Percentiles rank a stretch among this genome's conserved stretches.
Conservation (phyloP, 1,140 invertebrate species). For the Rhyzopertha dominica region DNA sequence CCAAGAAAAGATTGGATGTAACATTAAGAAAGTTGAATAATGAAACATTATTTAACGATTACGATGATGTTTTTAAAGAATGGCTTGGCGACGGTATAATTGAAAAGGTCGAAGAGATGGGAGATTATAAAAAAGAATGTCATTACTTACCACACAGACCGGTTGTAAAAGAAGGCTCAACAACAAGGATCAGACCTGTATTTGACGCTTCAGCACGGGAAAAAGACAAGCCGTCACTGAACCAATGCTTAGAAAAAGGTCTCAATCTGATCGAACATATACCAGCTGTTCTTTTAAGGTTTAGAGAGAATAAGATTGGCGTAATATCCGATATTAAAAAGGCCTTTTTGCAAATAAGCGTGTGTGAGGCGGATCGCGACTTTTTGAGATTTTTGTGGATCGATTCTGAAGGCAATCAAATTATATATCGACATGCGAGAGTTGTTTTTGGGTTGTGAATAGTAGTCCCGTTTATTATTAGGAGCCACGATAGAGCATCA, state of each 20-base stretch:
- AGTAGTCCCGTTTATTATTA: conserved; percentile 41
- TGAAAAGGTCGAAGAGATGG: conserved; percentile 8
- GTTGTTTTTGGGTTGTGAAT: conserved; percentile 37
- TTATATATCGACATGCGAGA: conserved; percentile 23
- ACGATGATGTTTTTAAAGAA: conserved; percentile 20
- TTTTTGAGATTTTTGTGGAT: conserved; percentile 39
- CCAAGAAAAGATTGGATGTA: conserved; percentile 14
- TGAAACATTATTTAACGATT: conserved; percentile 4
- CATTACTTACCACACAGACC: conserved; percentile 22
- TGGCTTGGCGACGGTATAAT: conserved; percentile 25
- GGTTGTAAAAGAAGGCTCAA: conserved; percentile 13
- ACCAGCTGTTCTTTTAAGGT: conserved; percentile 38
- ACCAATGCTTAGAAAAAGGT: conserved; percentile 33
- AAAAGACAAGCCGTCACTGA: conserved; percentile 23
- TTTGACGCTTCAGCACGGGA: conserved; percentile 19
- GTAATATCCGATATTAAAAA: conserved; percentile 45
- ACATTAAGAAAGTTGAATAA: conserved; percentile 13
- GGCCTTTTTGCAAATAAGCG: conserved; percentile 42
- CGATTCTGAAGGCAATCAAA: conserved; percentile 10
- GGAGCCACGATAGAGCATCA: conserved; percentile 29
- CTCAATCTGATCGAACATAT: conserved; percentile 44
- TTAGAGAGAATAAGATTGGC: conserved; percentile 39
- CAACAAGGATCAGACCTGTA: conserved; percentile 14
- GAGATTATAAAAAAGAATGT: background rate
- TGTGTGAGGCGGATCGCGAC: conserved; percentile 30